phyloP scores from a whole-genome alignment of 2,888 invertebrate genomes.

The Aricia artaxerxes region DNA sequence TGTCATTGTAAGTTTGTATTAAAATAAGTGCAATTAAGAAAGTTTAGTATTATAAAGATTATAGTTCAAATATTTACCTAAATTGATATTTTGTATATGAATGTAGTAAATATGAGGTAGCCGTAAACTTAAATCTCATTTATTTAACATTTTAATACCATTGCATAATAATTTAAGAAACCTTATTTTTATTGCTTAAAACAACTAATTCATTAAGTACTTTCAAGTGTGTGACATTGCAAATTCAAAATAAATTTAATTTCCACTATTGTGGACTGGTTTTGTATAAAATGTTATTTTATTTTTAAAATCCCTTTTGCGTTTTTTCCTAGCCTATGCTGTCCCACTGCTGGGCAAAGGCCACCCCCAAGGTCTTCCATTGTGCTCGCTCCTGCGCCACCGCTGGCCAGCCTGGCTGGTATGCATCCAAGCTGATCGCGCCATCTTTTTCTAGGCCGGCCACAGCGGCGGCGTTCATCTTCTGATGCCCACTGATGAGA shows the following conservation, averaged over 20 bases:
- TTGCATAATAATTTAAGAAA: background rate
- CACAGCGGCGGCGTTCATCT: too few species aligned
- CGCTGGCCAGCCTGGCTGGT: too few species aligned
- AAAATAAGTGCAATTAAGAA: slow-evolving; percentile 24
- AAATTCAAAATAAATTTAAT: slow-evolving; percentile 73
- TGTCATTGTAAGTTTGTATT: slow-evolving; percentile 12
- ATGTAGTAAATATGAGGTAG: background rate
- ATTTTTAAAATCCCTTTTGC: slow-evolving; percentile 20
- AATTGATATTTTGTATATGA: slow-evolving; percentile 21
- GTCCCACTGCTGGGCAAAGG: too few species aligned
- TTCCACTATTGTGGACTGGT: slow-evolving; percentile 72
- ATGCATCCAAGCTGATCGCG: too few species aligned
- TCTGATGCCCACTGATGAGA: too few species aligned
- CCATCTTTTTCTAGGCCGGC: too few species aligned
- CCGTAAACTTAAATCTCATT: background rate
- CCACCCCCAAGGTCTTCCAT: too few species aligned
- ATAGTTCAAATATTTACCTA: slow-evolving; percentile 22
- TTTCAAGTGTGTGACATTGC: slow-evolving; percentile 48
- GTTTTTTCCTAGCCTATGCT: too few species aligned
- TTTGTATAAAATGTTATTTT: slow-evolving; percentile 45
- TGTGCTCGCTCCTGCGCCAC: too few species aligned
- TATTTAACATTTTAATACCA: background rate
- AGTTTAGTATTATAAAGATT: slow-evolving; percentile 16
- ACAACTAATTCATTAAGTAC: slow-evolving; percentile 36
- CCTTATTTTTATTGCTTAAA: background rate